Percentiles rank a stretch among this genome's conserved stretches.
phyloP scores from a whole-genome alignment of 2,797 vertebrate species.

The Chanos chanos region DNA sequence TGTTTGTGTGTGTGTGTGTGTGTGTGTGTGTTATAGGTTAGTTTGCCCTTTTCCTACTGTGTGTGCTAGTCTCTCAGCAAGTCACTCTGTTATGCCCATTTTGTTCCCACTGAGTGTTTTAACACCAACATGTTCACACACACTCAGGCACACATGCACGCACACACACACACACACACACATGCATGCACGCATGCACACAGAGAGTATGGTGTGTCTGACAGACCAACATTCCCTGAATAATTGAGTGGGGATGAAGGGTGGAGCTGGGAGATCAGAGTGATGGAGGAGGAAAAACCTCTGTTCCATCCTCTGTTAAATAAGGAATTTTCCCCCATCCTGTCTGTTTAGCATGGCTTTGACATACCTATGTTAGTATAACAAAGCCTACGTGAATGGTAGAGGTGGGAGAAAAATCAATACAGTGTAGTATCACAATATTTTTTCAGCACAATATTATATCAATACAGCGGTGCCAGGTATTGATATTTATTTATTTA shows the following conservation, averaged over 20 bases:
- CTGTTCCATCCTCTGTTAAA: background rate
- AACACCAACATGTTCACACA: too few relatives aligned
- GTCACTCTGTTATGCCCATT: constrained; percentile 22
- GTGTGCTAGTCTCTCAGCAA: constrained; percentile 41
- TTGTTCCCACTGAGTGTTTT: constrained; percentile 18
- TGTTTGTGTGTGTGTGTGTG: background rate
- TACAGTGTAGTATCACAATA: too few relatives aligned
- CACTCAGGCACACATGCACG: background rate
- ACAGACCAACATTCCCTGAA: constrained; percentile 3
- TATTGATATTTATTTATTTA: too few relatives aligned
- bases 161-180: constrained; percentile 17
- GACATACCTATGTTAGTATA: too few relatives aligned
- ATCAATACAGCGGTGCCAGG: too few relatives aligned
- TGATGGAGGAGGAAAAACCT: background rate
- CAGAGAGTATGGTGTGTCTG: constrained; percentile 7
- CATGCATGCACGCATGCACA: constrained; percentile 10
- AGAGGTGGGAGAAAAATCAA: too few relatives aligned
- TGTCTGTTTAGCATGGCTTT: too few relatives aligned
- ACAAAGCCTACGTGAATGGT: too few relatives aligned
- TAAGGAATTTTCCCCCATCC: background rate
- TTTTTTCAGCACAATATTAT: too few relatives aligned
- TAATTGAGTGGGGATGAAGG: background rate
- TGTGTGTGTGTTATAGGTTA: constrained; percentile 1
- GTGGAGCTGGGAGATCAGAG: constrained; percentile 20
- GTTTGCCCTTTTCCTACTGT: constrained; percentile 32